phyloP scores from a whole-genome alignment of 1,140 invertebrate species.

The Cydia splendana region DNA sequence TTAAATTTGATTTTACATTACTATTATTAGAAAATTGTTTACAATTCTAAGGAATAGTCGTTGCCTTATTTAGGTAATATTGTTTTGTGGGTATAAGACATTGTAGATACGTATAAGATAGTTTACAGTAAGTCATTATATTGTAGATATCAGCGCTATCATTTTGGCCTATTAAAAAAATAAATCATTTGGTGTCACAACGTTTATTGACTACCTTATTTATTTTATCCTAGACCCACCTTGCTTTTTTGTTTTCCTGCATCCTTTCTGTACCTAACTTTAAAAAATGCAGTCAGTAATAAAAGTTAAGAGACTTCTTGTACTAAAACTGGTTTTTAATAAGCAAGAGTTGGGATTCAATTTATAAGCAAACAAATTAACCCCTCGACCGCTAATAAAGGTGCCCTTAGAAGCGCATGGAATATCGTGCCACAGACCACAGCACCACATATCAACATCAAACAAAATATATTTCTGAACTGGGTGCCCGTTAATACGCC shows the following conservation, averaged over 20 bases:
- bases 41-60: conserved; percentile 74
- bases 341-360: too few relatives aligned
- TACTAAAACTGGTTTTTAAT: too few relatives aligned
- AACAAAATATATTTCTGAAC: too few relatives aligned
- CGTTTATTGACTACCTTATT: conserved; percentile 34
- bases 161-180: conserved; percentile 78
- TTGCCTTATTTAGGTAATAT: conserved; percentile 80
- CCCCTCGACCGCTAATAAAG: too few relatives aligned
- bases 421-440: too few relatives aligned
- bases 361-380: too few relatives aligned
- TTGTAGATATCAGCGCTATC: conserved; percentile 78
- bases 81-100: conserved; percentile 78
- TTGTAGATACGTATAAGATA: conserved; percentile 75
- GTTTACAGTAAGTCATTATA: conserved; percentile 74
- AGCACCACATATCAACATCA: too few relatives aligned
- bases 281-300: too few relatives aligned
- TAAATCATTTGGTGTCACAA: conserved; percentile 78
- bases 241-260: background rate
- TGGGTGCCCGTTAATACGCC: too few relatives aligned
- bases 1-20: conserved; percentile 51
- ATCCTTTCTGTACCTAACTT: too few relatives aligned
- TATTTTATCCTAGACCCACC: background rate
- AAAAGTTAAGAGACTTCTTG: too few relatives aligned
- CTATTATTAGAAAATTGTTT: conserved; percentile 66
- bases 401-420: too few relatives aligned